Evolutionary conservation across 2,113 vertebrate species (phyloP).

Genomic region (Atrichornis clamosus): DNA sequence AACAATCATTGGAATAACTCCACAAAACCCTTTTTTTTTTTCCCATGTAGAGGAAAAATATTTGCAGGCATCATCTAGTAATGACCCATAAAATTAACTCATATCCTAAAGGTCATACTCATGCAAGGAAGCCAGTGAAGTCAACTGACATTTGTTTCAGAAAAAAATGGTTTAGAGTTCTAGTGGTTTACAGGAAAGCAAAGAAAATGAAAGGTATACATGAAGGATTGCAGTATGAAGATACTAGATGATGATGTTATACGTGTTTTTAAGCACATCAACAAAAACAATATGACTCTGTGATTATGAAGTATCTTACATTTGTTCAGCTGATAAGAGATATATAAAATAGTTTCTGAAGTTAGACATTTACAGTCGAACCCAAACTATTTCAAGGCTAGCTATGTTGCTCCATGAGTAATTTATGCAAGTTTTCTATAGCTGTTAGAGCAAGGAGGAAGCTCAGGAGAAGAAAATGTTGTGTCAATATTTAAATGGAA

Average conservation of each 20-base stretch:
- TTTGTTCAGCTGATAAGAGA: not conserved
- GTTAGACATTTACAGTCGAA: not conserved
- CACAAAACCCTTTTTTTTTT: not conserved
- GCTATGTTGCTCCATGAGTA: not conserved
- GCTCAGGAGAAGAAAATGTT: not conserved
- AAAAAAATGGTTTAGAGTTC: not conserved
- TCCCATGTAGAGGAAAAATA: not conserved
- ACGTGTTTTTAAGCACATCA: not conserved
- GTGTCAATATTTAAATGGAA: not conserved
- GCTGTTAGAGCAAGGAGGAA: not conserved
- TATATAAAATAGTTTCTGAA: not conserved
- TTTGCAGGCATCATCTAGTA: not conserved
- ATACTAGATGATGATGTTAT: not conserved
- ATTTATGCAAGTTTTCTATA: not conserved
- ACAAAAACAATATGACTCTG: not conserved
- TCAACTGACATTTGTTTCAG: not conserved
- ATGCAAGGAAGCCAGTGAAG: not conserved
- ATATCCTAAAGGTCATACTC: not conserved
- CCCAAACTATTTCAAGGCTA: not conserved
- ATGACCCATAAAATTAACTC: not conserved
- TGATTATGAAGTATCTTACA: not conserved
- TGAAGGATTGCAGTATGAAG: not conserved
- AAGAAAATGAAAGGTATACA: not conserved
- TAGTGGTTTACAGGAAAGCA: not conserved
- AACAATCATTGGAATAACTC: not conserved